phyloP scores from a whole-genome alignment of 2,888 invertebrate species.

The Clepsis dumicolana region DNA sequence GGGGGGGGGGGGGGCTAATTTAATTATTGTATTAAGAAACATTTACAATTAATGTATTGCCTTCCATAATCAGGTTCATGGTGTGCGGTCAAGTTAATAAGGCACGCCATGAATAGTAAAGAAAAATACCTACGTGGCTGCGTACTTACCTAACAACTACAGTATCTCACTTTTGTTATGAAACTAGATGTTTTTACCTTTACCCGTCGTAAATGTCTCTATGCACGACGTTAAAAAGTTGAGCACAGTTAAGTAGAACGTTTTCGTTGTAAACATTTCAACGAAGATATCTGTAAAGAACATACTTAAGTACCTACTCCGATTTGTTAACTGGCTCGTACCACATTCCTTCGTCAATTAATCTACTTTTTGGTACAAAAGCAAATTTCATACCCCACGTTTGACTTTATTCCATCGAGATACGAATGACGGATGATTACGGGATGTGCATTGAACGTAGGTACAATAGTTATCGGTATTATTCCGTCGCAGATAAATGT shows the following conservation, averaged over 20 bases:
- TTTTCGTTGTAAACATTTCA: no score
- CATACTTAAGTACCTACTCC: neutral
- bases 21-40: conserved; percentile 49
- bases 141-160: no score
- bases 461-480: conserved; percentile 1
- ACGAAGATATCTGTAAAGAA: no score
- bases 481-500: conserved; percentile 8
- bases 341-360: conserved; percentile 4
- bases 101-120: no score
- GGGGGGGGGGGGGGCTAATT: conserved; percentile 44
- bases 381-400: neutral
- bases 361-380: conserved; percentile 9
- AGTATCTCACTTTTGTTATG: no score
- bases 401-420: conserved; percentile 7
- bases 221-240: no score
- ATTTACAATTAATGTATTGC: conserved; percentile 49
- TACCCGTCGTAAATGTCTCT: no score
- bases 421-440: conserved; percentile 14
- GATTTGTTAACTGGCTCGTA: neutral
- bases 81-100: neutral
- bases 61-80: conserved; percentile 34
- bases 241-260: no score
- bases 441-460: neutral
- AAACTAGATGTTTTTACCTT: no score
- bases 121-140: no score